A percentile compares a stretch with the other conserved stretches of the same genome.
Evolutionary conservation across 2,113 vertebrate genomes (phyloP).

Genomic region (Rousettus leschenaultii): DNA sequence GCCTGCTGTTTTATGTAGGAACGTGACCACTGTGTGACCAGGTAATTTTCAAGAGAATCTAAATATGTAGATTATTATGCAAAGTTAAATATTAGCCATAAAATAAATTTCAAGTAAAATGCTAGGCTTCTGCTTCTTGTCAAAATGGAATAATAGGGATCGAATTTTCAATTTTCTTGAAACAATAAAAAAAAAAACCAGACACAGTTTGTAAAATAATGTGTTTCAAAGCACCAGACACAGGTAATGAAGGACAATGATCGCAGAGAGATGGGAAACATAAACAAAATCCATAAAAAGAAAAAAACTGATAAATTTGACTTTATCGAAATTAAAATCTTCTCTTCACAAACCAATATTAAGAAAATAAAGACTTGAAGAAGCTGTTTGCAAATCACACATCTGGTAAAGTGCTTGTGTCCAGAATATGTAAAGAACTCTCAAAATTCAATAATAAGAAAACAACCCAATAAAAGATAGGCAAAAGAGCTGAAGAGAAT

Average conservation of each 20-base stretch:
- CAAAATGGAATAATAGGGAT: background rate
- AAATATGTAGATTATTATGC: background rate
- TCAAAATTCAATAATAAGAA: slow-evolving; percentile 10
- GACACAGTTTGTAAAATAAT: background rate
- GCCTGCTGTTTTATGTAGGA: background rate
- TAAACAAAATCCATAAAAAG: background rate
- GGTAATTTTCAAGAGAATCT: background rate
- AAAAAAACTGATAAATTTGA: background rate
- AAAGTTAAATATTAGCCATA: background rate
- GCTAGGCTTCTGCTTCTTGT: background rate
- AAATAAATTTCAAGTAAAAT: background rate
- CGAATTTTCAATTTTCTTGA: background rate
- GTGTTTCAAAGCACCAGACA: background rate
- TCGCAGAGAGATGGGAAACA: background rate
- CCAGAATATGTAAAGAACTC: background rate
- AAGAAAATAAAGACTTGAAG: background rate
- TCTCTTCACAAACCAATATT: background rate
- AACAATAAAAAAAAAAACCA: background rate
- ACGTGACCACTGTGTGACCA: background rate
- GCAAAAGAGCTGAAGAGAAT: background rate
- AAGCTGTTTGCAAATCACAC: background rate
- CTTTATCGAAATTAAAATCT: background rate
- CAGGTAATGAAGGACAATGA: background rate
- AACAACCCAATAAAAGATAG: background rate
- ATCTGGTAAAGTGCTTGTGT: background rate